phyloP scores from a whole-genome alignment of 2,888 invertebrate species.

The Ectemnius continuus region DNA sequence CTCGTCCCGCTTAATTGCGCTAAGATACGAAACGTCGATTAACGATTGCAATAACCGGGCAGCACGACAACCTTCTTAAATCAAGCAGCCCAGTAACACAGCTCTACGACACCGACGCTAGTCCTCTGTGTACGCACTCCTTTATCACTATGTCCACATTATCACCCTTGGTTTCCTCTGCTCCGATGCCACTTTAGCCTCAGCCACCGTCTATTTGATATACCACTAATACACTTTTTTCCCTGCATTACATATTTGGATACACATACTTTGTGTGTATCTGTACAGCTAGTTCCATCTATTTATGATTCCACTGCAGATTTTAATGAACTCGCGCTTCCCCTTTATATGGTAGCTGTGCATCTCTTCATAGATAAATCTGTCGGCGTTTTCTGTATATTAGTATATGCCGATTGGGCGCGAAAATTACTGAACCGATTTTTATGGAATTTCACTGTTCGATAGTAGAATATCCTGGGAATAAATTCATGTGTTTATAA shows the following conservation, averaged over 20 bases:
- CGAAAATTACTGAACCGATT: too few species aligned
- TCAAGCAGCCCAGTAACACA: slow-evolving; percentile 55
- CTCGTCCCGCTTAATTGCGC: slow-evolving; percentile 65
- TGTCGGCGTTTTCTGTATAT: too few species aligned
- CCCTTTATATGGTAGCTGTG: not conserved
- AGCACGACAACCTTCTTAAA: slow-evolving; percentile 63
- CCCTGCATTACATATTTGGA: slow-evolving; percentile 32
- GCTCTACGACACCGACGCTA: slow-evolving; percentile 41
- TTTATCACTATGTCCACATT: slow-evolving; percentile 47
- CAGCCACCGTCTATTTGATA: slow-evolving; percentile 22
- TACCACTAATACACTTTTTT: slow-evolving; percentile 45
- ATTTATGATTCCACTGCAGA: slow-evolving; percentile 1
- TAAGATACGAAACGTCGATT: slow-evolving; percentile 67
- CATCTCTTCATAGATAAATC: not conserved
- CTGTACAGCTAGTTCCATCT: slow-evolving; percentile 23
- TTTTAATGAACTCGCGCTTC: too few species aligned
- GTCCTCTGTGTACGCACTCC: slow-evolving; percentile 44
- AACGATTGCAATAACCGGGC: slow-evolving; percentile 68
- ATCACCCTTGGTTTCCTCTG: slow-evolving; percentile 18
- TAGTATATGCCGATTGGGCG: too few species aligned
- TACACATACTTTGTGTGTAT: slow-evolving; percentile 29
- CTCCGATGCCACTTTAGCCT: slow-evolving; percentile 27
- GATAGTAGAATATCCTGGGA: too few species aligned
- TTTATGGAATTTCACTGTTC: too few species aligned
- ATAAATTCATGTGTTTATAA: too few species aligned